phyloP scores from a whole-genome alignment of 2,113 vertebrate species.

The Corvus hawaiiensis region DNA sequence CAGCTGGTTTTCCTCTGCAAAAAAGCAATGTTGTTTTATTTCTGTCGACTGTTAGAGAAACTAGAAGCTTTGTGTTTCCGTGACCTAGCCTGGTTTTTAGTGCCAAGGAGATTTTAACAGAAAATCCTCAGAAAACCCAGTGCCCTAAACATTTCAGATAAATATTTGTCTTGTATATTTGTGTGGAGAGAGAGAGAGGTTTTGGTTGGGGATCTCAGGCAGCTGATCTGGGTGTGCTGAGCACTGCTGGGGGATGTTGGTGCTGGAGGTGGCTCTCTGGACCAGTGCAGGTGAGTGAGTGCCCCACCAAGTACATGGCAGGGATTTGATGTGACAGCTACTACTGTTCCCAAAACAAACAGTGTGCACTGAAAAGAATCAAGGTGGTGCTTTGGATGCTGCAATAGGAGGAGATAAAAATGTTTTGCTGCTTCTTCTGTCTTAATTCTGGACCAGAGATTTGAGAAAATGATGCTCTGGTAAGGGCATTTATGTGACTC shows the following conservation, averaged over 20 bases:
- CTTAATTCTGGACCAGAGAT: background rate
- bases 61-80: background rate
- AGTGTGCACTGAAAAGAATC: background rate
- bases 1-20: background rate
- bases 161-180: background rate
- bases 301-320: background rate
- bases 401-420: background rate
- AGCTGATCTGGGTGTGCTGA: background rate
- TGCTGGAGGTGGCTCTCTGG: background rate
- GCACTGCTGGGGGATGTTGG: background rate
- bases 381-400: background rate
- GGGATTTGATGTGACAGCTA: slow-evolving; percentile 9
- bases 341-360: background rate
- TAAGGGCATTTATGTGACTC: background rate
- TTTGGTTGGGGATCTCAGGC: background rate
- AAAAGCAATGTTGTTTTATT: background rate
- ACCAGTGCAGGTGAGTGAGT: background rate
- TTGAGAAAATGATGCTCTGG: background rate
- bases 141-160: background rate
- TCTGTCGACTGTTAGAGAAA: background rate
- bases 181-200: background rate
- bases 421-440: background rate
- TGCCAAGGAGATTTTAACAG: background rate
- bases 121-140: background rate
- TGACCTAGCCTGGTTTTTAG: background rate